Conservation (phyloP, 2,113 vertebrate species). For the Pterocles gutturalis region DNA sequence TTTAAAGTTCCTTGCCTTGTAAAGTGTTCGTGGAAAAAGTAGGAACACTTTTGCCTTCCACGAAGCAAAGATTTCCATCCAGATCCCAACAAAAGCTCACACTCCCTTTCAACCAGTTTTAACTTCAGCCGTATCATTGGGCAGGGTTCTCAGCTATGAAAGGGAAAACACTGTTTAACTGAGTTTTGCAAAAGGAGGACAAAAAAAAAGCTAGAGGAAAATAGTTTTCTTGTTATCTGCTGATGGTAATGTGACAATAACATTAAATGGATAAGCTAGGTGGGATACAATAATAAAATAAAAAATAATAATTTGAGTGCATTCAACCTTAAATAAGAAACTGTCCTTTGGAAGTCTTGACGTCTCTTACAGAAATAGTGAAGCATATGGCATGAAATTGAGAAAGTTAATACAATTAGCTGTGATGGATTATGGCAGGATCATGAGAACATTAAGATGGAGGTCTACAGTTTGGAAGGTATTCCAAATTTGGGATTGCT, state of each 20-base stretch:
- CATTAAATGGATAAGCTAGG: conserved; percentile 11
- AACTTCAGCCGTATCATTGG: conserved; percentile 51
- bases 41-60: conserved; percentile 62
- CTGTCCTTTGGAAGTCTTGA: background rate
- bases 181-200: conserved; percentile 38
- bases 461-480: background rate
- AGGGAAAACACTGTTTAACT: conserved; percentile 61
- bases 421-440: background rate
- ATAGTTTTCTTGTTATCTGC: conserved; percentile 27
- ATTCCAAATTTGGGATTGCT: background rate
- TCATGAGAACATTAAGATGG: background rate
- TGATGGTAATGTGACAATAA: conserved; percentile 4
- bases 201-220: conserved; percentile 21
- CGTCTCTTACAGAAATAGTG: conserved; percentile 10
- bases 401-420: conserved; percentile 13
- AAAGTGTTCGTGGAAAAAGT: conserved; percentile 71
- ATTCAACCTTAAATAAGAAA: background rate
- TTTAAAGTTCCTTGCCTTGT: conserved; percentile 76
- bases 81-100: conserved; percentile 71
- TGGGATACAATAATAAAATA: background rate
- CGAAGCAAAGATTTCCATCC: conserved; percentile 57
- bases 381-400: background rate
- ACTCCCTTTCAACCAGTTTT: conserved; percentile 70
- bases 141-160: conserved; percentile 40
- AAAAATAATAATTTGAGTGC: background rate